Evolutionary conservation across 1,140 invertebrate genomes (phyloP).

Genomic region (Halictus rubicundus): DNA sequence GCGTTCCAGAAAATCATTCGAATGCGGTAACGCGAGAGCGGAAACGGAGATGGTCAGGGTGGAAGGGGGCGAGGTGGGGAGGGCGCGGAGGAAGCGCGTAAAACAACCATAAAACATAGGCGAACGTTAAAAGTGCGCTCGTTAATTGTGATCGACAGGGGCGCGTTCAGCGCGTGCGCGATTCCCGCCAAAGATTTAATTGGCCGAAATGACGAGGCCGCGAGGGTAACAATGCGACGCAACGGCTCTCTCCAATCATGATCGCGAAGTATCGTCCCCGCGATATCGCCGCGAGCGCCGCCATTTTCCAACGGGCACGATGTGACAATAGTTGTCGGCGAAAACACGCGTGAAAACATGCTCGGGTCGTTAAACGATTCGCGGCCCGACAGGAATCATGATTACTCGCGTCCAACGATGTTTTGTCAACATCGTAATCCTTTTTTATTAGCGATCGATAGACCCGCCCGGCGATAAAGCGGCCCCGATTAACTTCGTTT

Average conservation of each 20-base stretch:
- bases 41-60: no score
- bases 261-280: conserved; percentile 26
- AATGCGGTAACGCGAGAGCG: not conserved
- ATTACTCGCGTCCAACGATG: not conserved
- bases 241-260: not conserved
- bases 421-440: conserved; percentile 1
- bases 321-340: conserved; percentile 34
- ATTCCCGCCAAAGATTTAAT: conserved; percentile 22
- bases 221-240: not conserved
- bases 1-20: conserved; percentile 22
- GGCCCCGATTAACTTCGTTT: not conserved
- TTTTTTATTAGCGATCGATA: not conserved
- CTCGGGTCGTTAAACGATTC: not conserved
- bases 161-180: not conserved
- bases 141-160: conserved; percentile 46
- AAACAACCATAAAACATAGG: conserved; percentile 13
- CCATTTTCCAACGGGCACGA: conserved; percentile 4
- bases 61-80: no score
- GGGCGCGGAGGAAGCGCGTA: not conserved
- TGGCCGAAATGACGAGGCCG: conserved; percentile 32
- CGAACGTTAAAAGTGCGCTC: conserved; percentile 26
- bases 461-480: not conserved
- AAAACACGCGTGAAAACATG: conserved; percentile 18
- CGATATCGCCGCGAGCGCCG: not conserved
- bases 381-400: not conserved